A percentile compares a stretch with the other conserved stretches of the same genome.
phyloP scores from a whole-genome alignment of 1,140 invertebrate species.

The Tetragonula clypearis region DNA sequence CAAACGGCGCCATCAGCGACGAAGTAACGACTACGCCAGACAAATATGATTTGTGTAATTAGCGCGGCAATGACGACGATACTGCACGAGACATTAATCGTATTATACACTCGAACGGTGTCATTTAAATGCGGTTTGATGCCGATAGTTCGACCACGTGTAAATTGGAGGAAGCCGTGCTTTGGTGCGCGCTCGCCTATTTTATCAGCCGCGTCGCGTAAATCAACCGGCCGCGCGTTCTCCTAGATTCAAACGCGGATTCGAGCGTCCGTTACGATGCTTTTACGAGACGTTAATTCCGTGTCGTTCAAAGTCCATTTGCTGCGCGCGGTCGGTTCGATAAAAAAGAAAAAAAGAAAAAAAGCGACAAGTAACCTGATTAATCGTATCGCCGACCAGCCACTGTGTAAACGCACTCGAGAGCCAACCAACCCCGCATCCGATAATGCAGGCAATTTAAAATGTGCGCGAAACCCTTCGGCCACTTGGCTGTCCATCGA shows the following conservation, averaged over 20 bases:
- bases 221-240: slow-evolving; percentile 5
- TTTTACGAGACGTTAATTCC: slow-evolving; percentile 43
- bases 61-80: slow-evolving; percentile 24
- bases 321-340: neutral
- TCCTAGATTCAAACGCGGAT: neutral
- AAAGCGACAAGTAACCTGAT: slow-evolving; percentile 19
- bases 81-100: slow-evolving; percentile 18
- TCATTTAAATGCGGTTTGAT: slow-evolving; percentile 24
- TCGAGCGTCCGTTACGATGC: neutral
- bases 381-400: neutral
- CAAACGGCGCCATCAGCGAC: slow-evolving; percentile 2
- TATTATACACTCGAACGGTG: neutral
- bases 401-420: slow-evolving; percentile 19
- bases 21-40: slow-evolving; percentile 18
- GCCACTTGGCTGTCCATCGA: neutral
- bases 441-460: slow-evolving; percentile 28
- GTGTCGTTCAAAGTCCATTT: slow-evolving; percentile 12
- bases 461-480: neutral
- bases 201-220: slow-evolving; percentile 16
- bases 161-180: slow-evolving; percentile 20
- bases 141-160: slow-evolving; percentile 2
- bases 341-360: neutral
- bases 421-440: neutral
- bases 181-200: neutral
- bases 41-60: slow-evolving; percentile 41